Evolutionary conservation across 2,888 invertebrate genomes (phyloP).

Genomic region (Autographa pulchrina): DNA sequence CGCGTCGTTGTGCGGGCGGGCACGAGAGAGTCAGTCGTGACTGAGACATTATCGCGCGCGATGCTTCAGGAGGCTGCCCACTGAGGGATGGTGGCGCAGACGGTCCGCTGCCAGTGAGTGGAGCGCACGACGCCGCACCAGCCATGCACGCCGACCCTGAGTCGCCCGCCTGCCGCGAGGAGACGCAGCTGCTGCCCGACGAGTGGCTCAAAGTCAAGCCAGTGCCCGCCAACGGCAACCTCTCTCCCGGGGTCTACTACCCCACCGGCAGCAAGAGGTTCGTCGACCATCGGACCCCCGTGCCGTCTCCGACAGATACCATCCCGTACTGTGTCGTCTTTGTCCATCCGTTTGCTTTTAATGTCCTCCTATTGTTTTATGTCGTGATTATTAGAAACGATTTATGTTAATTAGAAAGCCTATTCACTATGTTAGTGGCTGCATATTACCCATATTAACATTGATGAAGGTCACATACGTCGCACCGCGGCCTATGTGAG

Average conservation of each 20-base stretch:
- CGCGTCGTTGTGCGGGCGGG: constrained; percentile 78
- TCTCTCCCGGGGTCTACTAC: constrained; percentile 87
- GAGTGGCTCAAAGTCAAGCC: constrained; percentile 87
- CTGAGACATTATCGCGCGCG: constrained; percentile 87
- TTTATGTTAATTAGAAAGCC: constrained; percentile 74
- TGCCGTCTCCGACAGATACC: constrained; percentile 81
- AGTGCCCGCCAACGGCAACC: constrained; percentile 82
- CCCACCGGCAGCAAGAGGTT: constrained; percentile 87
- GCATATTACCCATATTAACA: constrained; percentile 82
- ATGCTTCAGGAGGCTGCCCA: constrained; percentile 84
- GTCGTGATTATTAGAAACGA: constrained; percentile 63
- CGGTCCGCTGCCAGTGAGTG: constrained; percentile 72
- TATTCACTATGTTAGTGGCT: constrained; percentile 68
- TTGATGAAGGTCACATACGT: constrained; percentile 78
- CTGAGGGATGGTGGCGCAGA: constrained; percentile 83
- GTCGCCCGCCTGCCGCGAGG: constrained; percentile 86
- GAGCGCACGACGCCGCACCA: constrained; percentile 80
- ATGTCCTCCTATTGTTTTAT: constrained; percentile 59
- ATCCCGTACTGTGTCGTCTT: constrained; percentile 84
- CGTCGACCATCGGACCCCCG: constrained; percentile 78
- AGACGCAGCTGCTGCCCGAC: constrained; percentile 84
- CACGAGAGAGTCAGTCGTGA: constrained; percentile 85
- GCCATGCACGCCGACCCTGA: constrained; percentile 86
- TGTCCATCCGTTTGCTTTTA: constrained; percentile 72
- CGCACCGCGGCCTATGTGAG: constrained; percentile 68